These are phyloP conservation scores for Andrena flavipes DNA, from an alignment of 2,888 invertebrate species.

Conservation along the genomic window DNA sequence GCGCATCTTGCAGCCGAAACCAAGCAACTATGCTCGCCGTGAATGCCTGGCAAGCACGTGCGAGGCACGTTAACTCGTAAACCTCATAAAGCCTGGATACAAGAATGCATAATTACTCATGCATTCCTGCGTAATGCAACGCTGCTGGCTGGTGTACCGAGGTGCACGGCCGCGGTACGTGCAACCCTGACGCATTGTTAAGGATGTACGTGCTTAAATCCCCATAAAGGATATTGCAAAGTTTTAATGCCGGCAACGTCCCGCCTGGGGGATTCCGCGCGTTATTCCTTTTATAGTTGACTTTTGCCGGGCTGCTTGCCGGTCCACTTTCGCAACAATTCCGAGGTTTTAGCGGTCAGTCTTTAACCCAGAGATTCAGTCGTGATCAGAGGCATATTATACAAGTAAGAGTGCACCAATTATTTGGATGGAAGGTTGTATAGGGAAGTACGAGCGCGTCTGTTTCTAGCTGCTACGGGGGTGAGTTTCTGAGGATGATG, in stretches of 20 bases:
- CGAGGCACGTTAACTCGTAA: conserved; percentile 17
- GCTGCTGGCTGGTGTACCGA: neutral
- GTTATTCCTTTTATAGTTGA: neutral
- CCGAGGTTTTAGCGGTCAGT: neutral
- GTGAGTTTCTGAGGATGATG: too few relatives aligned
- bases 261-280: neutral
- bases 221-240: conserved; percentile 13
- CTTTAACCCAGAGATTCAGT: neutral
- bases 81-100: conserved; percentile 28
- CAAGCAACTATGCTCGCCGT: conserved; percentile 10
- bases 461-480: too few relatives aligned
- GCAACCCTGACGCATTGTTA: neutral
- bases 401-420: too few relatives aligned
- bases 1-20: neutral
- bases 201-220: conserved; percentile 13
- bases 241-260: neutral
- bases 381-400: neutral
- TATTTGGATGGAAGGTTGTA: too few relatives aligned
- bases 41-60: conserved; percentile 1
- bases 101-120: conserved; percentile 46
- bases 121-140: conserved; percentile 18
- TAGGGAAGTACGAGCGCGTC: too few relatives aligned
- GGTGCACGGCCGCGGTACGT: too few relatives aligned
- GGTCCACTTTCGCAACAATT: neutral
- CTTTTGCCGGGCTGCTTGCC: neutral